These are phyloP conservation scores for Temnothorax unifasciatus DNA, from an alignment of 2,888 invertebrate genomes.

Conservation along the genomic window DNA sequence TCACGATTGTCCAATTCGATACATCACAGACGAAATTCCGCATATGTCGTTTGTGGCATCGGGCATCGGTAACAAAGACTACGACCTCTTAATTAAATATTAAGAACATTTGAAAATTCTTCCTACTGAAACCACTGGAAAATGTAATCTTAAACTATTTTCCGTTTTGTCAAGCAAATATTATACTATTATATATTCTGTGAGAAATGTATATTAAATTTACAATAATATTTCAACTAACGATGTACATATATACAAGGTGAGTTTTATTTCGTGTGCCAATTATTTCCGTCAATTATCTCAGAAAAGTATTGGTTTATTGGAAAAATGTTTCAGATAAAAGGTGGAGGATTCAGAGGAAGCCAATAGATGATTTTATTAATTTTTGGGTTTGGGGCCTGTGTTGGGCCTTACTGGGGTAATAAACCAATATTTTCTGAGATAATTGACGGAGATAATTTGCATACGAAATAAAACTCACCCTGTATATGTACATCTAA, in stretches of 20 bases:
- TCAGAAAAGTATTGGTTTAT: no score
- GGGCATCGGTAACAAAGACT: neutral
- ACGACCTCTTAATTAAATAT: neutral
- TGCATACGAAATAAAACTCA: no score
- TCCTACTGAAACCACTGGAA: neutral
- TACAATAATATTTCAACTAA: neutral
- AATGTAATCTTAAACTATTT: neutral
- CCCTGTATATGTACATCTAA: neutral
- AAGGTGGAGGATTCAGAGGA: no score
- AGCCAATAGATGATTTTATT: no score
- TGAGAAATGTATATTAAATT: constrained; percentile 8
- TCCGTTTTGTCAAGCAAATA: neutral
- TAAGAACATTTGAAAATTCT: neutral
- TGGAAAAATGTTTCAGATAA: no score
- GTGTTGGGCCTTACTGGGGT: no score
- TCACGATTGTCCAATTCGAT: constrained; percentile 11
- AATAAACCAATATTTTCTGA: no score
- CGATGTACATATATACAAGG: neutral
- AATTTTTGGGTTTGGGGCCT: no score
- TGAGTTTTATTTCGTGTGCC: no score
- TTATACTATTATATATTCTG: neutral
- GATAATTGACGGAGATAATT: no score
- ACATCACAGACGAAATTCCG: constrained; percentile 13
- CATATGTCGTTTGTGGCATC: neutral
- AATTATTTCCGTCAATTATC: no score